Percentiles rank a stretch among this genome's conserved stretches.
Evolutionary conservation across 2,888 invertebrate genomes (phyloP).

Genomic region (Odontocolon sp.): DNA sequence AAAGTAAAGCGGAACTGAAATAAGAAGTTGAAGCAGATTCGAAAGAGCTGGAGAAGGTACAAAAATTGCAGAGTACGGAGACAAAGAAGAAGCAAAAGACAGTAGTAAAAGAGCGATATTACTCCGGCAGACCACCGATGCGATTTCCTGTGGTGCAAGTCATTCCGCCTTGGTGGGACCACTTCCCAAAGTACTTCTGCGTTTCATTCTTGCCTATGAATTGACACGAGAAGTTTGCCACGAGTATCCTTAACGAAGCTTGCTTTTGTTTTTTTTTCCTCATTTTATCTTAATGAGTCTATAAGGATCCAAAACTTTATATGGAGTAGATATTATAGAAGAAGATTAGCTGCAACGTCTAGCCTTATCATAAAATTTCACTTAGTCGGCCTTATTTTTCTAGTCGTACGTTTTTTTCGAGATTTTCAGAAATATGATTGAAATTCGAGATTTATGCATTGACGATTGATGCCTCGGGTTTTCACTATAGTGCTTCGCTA

Average conservation of each 20-base stretch:
- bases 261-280: neutral
- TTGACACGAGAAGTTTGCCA: slow-evolving; percentile 37
- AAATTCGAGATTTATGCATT: neutral
- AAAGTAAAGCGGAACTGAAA: slow-evolving; percentile 39
- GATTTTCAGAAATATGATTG: too few species aligned
- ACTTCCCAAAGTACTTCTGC: slow-evolving; percentile 52
- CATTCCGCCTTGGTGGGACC: slow-evolving; percentile 16
- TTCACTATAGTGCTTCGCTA: neutral
- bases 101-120: neutral
- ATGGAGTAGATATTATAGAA: slow-evolving; percentile 61
- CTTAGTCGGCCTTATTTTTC: neutral
- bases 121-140: neutral
- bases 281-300: slow-evolving; percentile 2
- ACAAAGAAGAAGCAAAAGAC: neutral
- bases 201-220: slow-evolving; percentile 37
- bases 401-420: neutral
- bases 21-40: slow-evolving; percentile 29
- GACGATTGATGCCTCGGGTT: neutral
- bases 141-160: neutral
- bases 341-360: slow-evolving; percentile 30
- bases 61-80: neutral
- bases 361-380: slow-evolving; percentile 1
- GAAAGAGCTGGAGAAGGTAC: neutral
- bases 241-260: slow-evolving; percentile 52
- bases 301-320: slow-evolving; percentile 55